Evolutionary conservation across 2,113 vertebrate species (phyloP).

Genomic region (Ctenodactylus gundi): DNA sequence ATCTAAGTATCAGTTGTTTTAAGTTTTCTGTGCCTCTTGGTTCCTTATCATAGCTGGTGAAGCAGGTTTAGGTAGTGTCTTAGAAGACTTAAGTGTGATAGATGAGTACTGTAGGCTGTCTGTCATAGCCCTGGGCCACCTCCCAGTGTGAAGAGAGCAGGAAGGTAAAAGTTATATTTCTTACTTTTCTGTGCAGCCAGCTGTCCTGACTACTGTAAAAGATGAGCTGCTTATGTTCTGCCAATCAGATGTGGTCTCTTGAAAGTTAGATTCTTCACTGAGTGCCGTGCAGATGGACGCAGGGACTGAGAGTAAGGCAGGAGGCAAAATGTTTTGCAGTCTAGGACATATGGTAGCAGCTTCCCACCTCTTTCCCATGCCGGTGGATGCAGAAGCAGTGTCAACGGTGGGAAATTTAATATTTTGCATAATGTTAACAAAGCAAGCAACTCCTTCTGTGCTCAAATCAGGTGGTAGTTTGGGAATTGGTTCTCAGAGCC

Average conservation of each 20-base stretch:
- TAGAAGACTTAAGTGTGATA: neutral
- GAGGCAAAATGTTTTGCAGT: neutral
- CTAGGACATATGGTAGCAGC: neutral
- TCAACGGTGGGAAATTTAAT: neutral
- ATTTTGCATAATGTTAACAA: neutral
- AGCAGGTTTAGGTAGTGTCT: neutral
- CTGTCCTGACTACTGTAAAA: neutral
- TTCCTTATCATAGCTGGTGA: neutral
- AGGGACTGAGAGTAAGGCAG: neutral
- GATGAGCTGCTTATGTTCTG: neutral
- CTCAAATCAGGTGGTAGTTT: neutral
- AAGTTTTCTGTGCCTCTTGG: neutral
- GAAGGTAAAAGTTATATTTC: neutral
- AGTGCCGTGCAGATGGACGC: neutral
- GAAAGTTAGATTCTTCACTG: neutral
- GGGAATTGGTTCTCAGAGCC: neutral
- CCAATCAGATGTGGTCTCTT: neutral
- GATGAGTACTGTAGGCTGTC: neutral
- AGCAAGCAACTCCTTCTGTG: neutral
- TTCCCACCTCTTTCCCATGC: slow-evolving; percentile 12
- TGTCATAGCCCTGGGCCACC: neutral
- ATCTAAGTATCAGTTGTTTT: neutral
- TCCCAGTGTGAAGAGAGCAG: neutral
- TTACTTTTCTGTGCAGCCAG: neutral
- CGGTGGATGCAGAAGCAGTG: neutral